Evolutionary conservation across 2,888 invertebrate genomes (phyloP), one percentile per base, ranked within the genome.

Genomic region (Holacanthella duospinosa): DNA sequence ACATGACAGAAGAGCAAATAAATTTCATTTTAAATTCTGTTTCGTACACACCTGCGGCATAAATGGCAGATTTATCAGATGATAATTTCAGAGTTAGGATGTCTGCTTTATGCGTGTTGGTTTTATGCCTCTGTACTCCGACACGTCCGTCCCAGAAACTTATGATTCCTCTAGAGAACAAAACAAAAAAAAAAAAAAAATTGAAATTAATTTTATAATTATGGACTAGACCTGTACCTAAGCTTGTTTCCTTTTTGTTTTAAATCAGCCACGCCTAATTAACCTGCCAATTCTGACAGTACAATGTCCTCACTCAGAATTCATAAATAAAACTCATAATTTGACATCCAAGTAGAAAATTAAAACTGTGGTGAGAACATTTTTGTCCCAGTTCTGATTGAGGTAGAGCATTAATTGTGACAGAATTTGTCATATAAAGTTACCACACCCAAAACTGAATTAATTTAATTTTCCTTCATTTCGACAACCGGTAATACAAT

Each of bases 91-190:
- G 75, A 1, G 87, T 79, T 36, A 91, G 79, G 53, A 95, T 85
- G 77, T 93, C 92, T 0, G 88, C 86, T 73, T 86, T 86, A 74
- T 93, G 88, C 56, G 87, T 87, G 70, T 86, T 84, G 70, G 86
- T 85, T 66, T 85, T 85, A 77, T 89, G 89, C 64, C 90, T 82
- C 74, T 88, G 83, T 9, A 88, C 85, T 12, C 91, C 93, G 61
- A 85, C 78, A 64, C 81, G 82, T 16, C 88, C 87, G 80, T 93
- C 91, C 93, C 93, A 95, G 75, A 95, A 87, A 24, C 86, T 87
- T 1, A 93, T 81, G 74, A 85, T 83, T 0, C 95, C 95, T 29
- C 87, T 80, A 66, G 12, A 72, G 21, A 48, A 48, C 12, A n/a
- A 36, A 36, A 36, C 36, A 36, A 36, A 36, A n/a, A n/a, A n/a